Evolutionary conservation across 2,797 vertebrate species (phyloP).

Genomic region (Platalea minor): DNA sequence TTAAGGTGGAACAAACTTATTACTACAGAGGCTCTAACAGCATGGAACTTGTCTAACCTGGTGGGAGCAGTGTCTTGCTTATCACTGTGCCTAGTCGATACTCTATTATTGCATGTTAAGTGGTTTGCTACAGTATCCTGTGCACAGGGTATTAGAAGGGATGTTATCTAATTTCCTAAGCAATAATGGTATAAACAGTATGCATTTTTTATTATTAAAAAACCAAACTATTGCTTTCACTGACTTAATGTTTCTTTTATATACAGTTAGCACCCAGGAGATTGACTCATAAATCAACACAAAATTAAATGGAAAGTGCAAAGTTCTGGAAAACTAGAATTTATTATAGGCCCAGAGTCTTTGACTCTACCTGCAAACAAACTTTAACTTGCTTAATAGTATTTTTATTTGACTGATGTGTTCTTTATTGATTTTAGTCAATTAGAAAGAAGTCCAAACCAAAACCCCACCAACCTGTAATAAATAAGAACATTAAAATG

Average conservation of each 20-base stretch:
- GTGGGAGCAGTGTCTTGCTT: conserved; percentile 43
- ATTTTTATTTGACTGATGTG: conserved; percentile 32
- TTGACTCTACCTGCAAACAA: conserved; percentile 26
- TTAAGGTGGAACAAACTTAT: not conserved
- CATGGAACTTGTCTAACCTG: conserved; percentile 40
- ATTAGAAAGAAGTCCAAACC: not conserved
- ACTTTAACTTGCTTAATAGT: conserved; percentile 40
- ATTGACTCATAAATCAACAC: conserved; percentile 65
- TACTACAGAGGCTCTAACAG: not conserved
- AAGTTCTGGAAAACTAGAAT: conserved; percentile 64
- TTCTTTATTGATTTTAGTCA: conserved; percentile 31
- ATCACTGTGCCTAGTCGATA: conserved; percentile 73
- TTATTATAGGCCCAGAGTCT: conserved; percentile 34
- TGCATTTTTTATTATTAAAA: conserved; percentile 77
- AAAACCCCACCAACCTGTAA: not conserved
- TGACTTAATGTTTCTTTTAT: conserved; percentile 70
- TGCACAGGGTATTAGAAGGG: conserved; percentile 66
- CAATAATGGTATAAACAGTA: conserved; percentile 72
- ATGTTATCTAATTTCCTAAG: conserved; percentile 77
- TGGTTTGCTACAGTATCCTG: conserved; percentile 71
- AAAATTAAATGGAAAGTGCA: conserved; percentile 64
- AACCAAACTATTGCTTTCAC: conserved; percentile 66
- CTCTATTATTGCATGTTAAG: conserved; percentile 73
- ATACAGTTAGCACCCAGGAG: conserved; percentile 50
- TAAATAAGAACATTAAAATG: not conserved